phyloP scores from a whole-genome alignment of 1,140 invertebrate genomes.

The Solenopsis fugax region DNA sequence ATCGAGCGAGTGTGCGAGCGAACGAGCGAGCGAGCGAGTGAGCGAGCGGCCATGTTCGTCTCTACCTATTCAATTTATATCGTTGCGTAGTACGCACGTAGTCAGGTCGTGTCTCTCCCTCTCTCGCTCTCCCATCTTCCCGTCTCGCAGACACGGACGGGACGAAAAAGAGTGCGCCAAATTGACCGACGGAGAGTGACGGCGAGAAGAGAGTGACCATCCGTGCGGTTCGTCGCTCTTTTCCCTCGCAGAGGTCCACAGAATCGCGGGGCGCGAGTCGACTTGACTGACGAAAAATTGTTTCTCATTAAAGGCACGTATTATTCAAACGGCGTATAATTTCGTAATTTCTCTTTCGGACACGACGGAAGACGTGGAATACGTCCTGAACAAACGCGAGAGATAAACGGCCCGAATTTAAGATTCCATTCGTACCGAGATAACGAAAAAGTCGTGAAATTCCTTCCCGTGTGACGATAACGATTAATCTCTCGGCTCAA shows the following conservation, averaged over 20 bases:
- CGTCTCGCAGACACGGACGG: slow-evolving; percentile 44
- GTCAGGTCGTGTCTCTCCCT: slow-evolving; percentile 64
- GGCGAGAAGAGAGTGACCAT: slow-evolving; percentile 15
- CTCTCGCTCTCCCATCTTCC: slow-evolving; percentile 61
- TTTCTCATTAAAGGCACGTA: neutral
- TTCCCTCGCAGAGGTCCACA: neutral
- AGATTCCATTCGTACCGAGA: neutral
- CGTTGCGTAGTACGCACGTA: slow-evolving; percentile 81
- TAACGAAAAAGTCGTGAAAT: neutral
- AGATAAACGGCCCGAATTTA: neutral
- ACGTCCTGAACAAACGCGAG: neutral
- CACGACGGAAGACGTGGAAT: neutral
- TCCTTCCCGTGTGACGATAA: neutral
- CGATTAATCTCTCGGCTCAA: slow-evolving; percentile 21
- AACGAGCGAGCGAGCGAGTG: slow-evolving; percentile 66
- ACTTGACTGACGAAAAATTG: neutral
- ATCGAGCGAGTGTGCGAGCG: slow-evolving; percentile 79
- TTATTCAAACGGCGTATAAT: neutral
- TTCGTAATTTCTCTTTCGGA: neutral
- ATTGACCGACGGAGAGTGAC: slow-evolving; percentile 35
- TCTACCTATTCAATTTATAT: slow-evolving; percentile 86
- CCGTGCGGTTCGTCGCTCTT: neutral
- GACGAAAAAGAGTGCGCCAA: slow-evolving; percentile 62
- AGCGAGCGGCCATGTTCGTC: slow-evolving; percentile 66
- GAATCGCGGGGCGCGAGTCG: neutral